Conservation (phyloP, 2,113 vertebrate species). For the Burhinus bistriatus region DNA sequence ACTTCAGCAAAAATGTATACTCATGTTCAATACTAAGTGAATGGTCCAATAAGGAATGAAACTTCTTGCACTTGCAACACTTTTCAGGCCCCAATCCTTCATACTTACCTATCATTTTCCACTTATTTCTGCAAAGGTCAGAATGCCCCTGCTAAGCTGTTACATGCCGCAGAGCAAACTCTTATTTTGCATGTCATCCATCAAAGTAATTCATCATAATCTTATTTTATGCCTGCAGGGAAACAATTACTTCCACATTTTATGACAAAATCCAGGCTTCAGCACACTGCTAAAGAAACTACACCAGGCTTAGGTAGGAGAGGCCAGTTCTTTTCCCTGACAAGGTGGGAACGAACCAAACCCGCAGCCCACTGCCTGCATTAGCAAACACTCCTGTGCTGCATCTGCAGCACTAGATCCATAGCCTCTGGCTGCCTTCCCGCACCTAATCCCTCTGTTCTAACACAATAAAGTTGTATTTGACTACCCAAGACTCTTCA, state of each 20-base stretch:
- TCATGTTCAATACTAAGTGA: neutral
- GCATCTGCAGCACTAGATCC: neutral
- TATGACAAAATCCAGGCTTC: neutral
- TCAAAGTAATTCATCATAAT: neutral
- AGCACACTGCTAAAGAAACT: neutral
- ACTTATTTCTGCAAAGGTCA: neutral
- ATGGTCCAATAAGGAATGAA: neutral
- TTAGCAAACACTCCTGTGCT: neutral
- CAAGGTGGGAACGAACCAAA: neutral
- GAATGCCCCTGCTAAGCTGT: neutral
- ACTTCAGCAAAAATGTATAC: neutral
- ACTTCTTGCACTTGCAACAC: fast-evolving
- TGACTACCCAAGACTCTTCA: neutral
- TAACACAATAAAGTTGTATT: neutral
- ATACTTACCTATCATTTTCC: neutral
- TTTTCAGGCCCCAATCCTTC: neutral
- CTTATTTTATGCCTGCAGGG: neutral
- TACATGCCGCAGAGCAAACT: neutral
- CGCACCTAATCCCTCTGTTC: neutral
- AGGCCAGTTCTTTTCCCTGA: neutral
- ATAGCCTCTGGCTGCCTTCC: neutral
- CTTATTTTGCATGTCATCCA: neutral
- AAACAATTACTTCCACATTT: neutral
- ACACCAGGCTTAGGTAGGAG: neutral
- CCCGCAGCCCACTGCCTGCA: neutral